phyloP scores from a whole-genome alignment of 2,797 vertebrate species.

The Buphagus erythrorhynchus region DNA sequence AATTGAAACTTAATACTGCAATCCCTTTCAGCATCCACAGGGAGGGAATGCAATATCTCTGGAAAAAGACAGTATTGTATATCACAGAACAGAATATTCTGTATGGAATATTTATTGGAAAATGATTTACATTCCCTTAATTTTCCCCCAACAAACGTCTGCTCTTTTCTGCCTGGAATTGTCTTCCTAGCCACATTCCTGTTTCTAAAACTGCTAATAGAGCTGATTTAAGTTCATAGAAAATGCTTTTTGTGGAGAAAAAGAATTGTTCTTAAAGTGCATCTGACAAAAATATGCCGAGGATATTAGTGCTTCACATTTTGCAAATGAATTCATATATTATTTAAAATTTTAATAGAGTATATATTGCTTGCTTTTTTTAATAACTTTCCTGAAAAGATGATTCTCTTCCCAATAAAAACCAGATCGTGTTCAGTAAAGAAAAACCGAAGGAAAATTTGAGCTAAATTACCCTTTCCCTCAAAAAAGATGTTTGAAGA shows the following conservation, averaged over 20 bases:
- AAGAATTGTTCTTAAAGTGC: constrained; percentile 22
- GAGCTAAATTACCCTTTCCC: constrained; percentile 38
- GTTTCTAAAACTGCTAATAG: constrained; percentile 33
- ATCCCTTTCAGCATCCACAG: constrained; percentile 41
- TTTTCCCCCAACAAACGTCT: constrained; percentile 18
- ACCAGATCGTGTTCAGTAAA: neutral
- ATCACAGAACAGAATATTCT: constrained; percentile 44
- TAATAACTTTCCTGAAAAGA: constrained; percentile 40
- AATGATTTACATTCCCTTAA: constrained; percentile 53
- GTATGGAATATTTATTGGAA: constrained; percentile 56
- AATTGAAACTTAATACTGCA: constrained; percentile 54
- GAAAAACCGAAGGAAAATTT: constrained; percentile 39
- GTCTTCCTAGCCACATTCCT: neutral
- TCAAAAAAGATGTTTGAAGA: constrained; percentile 50
- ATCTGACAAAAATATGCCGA: constrained; percentile 15
- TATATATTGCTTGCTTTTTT: neutral
- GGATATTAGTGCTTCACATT: constrained; percentile 40
- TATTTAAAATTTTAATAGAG: constrained; percentile 54
- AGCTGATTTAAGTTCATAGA: constrained; percentile 4
- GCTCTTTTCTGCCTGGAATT: constrained; percentile 17
- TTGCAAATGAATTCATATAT: constrained; percentile 50
- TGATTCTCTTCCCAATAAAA: constrained; percentile 35
- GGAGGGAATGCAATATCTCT: constrained; percentile 56
- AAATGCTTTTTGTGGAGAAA: neutral
- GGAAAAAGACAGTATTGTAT: constrained; percentile 38